Evolutionary conservation across 1,140 invertebrate species (phyloP), one percentile per base, ranked within the genome.

Genomic region (Monomorium pharaonis): DNA sequence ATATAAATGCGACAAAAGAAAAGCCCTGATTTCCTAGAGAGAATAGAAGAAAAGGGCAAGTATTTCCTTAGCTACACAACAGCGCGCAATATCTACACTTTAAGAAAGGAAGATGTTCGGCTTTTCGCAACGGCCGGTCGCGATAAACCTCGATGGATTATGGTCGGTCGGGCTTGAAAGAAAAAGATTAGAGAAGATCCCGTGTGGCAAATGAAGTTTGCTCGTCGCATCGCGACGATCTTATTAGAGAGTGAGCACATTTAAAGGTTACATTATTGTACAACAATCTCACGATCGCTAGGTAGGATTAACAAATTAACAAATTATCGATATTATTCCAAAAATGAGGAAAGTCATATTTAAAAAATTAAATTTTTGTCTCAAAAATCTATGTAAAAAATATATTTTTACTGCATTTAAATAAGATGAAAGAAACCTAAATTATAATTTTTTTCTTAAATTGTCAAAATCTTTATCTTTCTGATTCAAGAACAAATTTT

Each of bases 131-230:
- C 33, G 47, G 51, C 18, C 33, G 16, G 78, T 14, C 49, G 12
- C 65, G 63, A 81, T 81, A 81, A 81, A 70, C 42, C 51, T 70
- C 16, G 24, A 16, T 44, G 24, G 77, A 81, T 70, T 70, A 56
- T 58, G 37, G 49, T 27, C 30, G 21, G 33, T 70, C 33, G 37
- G 37, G 49, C 49, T 81, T 30, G 37, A 81, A 70, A 81, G 78
- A 80, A 54, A 30, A 27, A 81, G 78, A 81, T 81, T 70, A 81
- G 51, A 81, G 51, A 44, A 37, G 12, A 81, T 70, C 44, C 37
- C 10, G 51, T 24, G 78, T 81, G 51, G 49, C 51, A 81, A 81
- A 81, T 72, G 33, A 70, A 54, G 24, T 81, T 72, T 72, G 24
- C 21, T 51, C 37, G 63, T 21, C 21, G 16, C n/a, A 30, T 62